These are phyloP conservation scores for Lipotes vexillifer DNA, from an alignment of 2,113 vertebrate genomes.

Conservation along the genomic window DNA sequence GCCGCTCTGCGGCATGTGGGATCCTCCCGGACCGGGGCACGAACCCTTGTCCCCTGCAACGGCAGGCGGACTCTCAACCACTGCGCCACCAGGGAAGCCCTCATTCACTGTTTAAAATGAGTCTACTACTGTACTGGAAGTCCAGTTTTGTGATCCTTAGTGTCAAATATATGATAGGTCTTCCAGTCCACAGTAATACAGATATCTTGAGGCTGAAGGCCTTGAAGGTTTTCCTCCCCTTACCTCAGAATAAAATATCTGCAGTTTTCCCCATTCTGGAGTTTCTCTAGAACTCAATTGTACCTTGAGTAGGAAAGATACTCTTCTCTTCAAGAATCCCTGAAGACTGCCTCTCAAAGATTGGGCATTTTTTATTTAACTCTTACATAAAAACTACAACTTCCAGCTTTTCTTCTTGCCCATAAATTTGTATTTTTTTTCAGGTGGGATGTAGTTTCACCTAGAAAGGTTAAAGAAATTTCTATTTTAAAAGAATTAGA, in stretches of 20 bases:
- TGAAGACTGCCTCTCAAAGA: not conserved
- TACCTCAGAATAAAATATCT: not conserved
- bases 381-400: not conserved
- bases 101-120: not conserved
- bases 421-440: not conserved
- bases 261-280: not conserved
- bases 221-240: not conserved
- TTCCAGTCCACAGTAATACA: not conserved
- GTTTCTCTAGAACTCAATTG: not conserved
- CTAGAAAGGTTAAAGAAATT: conserved; percentile 21
- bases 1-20: too few species aligned
- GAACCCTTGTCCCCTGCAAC: too few species aligned
- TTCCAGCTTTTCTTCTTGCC: not conserved
- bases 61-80: too few species aligned
- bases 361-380: not conserved
- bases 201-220: not conserved
- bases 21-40: too few species aligned
- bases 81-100: too few species aligned
- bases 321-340: not conserved
- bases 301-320: not conserved
- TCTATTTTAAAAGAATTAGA: conserved; percentile 13
- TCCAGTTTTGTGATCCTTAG: not conserved
- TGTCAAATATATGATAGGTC: accelerated
- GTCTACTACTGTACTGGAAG: not conserved
- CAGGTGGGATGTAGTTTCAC: not conserved